These are phyloP conservation scores for Brachypterus glaber DNA, from an alignment of 2,888 invertebrate species.

Conservation along the genomic window DNA sequence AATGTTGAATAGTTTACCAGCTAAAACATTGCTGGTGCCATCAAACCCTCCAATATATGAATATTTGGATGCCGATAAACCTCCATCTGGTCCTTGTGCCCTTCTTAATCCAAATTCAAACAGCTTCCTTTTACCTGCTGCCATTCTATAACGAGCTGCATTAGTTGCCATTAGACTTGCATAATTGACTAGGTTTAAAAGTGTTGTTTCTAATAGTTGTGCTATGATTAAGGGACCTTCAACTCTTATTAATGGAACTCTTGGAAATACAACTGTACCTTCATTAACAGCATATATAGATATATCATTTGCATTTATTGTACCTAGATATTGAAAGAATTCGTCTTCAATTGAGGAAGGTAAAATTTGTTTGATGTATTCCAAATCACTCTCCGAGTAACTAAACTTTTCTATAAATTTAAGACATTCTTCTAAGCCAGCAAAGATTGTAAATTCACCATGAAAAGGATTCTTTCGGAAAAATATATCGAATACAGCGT, in stretches of 20 bases:
- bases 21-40: conserved; percentile 95
- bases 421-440: conserved; percentile 91
- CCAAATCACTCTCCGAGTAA: conserved; percentile 90
- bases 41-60: conserved; percentile 95
- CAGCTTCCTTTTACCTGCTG: conserved; percentile 76
- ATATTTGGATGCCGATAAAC: conserved; percentile 93
- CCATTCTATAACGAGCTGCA: conserved; percentile 91
- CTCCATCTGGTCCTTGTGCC: conserved; percentile 98
- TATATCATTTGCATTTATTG: conserved; percentile 74
- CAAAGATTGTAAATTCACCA: conserved; percentile 97
- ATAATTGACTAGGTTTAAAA: conserved; percentile 91
- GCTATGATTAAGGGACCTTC: conserved; percentile 93
- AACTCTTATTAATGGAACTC: conserved; percentile 84
- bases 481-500: conserved; percentile 93
- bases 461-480: conserved; percentile 94
- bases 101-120: conserved; percentile 94
- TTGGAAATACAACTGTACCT: conserved; percentile 93
- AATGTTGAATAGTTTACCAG: conserved; percentile 93
- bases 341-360: conserved; percentile 77
- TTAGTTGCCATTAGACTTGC: conserved; percentile 97
- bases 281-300: conserved; percentile 87
- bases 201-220: conserved; percentile 91
- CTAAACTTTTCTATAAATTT: conserved; percentile 85
- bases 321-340: conserved; percentile 78
- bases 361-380: conserved; percentile 76